Evolutionary conservation across 2,888 invertebrate genomes (phyloP).

Genomic region (Folsomia manolachei): DNA sequence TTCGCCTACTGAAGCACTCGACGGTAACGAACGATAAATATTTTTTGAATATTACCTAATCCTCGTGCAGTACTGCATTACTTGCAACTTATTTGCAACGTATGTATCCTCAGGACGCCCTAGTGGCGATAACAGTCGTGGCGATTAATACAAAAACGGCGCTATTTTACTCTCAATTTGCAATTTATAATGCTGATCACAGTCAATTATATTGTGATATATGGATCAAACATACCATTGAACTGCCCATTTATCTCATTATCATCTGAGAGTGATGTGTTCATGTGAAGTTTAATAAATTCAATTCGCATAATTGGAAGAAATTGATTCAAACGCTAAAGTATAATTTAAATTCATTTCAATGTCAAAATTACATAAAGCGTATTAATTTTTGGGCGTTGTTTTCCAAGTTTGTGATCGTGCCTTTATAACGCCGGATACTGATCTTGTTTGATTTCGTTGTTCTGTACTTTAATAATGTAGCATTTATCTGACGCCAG

Average conservation of each 20-base stretch:
- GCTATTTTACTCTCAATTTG: not conserved
- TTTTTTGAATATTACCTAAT: too few species aligned
- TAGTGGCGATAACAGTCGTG: not conserved
- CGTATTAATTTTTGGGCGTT: not conserved
- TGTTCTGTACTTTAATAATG: not conserved
- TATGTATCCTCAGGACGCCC: not conserved
- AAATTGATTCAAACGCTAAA: not conserved
- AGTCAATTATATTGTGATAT: not conserved
- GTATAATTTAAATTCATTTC: not conserved
- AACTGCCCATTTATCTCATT: not conserved
- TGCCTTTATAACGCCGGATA: not conserved
- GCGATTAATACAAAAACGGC: not conserved
- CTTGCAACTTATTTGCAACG: too few species aligned
- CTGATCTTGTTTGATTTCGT: not conserved
- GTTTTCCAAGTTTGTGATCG: not conserved
- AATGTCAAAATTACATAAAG: not conserved
- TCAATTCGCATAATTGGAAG: not conserved
- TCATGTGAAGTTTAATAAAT: not conserved
- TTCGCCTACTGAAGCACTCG: too few species aligned
- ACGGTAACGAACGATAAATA: too few species aligned
- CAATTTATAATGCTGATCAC: not conserved
- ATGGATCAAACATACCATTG: not conserved
- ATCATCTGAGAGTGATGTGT: not conserved
- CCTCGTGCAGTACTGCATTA: too few species aligned
- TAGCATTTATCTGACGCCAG: not conserved